Base-by-base conservation (phyloP, 2,888 invertebrate genomes). In the Cynaeus angustus region DNA sequence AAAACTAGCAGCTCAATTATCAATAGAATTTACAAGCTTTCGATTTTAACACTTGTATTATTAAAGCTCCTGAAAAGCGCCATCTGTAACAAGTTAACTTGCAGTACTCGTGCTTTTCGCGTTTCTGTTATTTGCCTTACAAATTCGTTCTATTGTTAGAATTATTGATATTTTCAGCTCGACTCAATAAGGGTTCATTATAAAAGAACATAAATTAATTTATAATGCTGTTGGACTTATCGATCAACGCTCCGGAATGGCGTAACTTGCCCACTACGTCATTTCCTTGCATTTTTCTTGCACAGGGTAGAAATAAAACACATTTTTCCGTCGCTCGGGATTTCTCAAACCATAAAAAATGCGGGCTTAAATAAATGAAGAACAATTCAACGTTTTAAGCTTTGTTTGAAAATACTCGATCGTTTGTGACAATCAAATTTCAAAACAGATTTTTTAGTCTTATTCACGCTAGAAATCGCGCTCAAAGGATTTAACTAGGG, bases 131-230 rank as follows among this genome's bases (percentile, higher is more conserved):
- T 70, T 66, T 66, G 66, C 52, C 55, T 66, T 61, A 66, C 61
- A 70, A 66, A 70, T 70, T 70, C 41, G 48, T 41, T 62, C 62
- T 67, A 70, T 67, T 67, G 66, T 70, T 62, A 70, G 66, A 66
- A 66, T 28, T 66, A 65, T 65, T 69, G 64, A 68, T 68, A 64
- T 68, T 68, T 68, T 64, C 52, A 67, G 33, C 41, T 12, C 45
- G 16, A 8, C 64, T 64, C 69, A 69, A 68, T 68, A 68, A 68
- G 45, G 64, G 64, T 62, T 64, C 55, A 56, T 68, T 68, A 68
- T 56, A 64, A 59, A 59, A 41, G 66, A 61, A 66, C 66, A 70
- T 66, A 66, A 66, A 70, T 66, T 70, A 66, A 70, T 66, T 70
- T 55, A 64, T 69, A 69, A 58, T 52, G 50, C 52, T 64, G 59